These are phyloP conservation scores for Protobothrops flavoviridis DNA, from an alignment of 2,113 vertebrate genomes.

Conservation along the genomic window DNA sequence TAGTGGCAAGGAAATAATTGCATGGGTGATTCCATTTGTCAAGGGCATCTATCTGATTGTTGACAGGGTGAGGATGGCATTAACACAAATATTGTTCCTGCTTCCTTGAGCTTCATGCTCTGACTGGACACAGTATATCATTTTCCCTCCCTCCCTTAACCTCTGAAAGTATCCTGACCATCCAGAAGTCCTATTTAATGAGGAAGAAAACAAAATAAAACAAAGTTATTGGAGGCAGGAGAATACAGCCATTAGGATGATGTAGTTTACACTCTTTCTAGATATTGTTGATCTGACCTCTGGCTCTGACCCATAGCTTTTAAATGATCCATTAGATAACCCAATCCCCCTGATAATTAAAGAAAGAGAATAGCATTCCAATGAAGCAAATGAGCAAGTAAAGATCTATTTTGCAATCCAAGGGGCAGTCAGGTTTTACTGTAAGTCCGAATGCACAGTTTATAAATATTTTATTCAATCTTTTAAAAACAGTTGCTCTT, in stretches of 20 bases:
- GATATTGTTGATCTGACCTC: background rate
- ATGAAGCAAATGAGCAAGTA: constrained; percentile 29
- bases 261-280: constrained; percentile 3
- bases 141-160: background rate
- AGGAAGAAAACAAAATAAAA: background rate
- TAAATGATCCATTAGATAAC: constrained; percentile 37
- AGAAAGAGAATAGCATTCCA: constrained; percentile 15
- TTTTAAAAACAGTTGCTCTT: constrained; percentile 59
- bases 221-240: too few relatives aligned
- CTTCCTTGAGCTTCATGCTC: background rate
- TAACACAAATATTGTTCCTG: background rate
- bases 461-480: constrained; percentile 68
- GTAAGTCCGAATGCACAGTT: constrained; percentile 37
- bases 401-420: constrained; percentile 45
- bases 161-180: background rate
- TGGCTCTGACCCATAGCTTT: background rate
- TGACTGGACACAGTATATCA: background rate
- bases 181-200: background rate
- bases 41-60: background rate
- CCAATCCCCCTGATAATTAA: constrained; percentile 35
- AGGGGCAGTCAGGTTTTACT: constrained; percentile 59
- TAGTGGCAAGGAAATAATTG: background rate
- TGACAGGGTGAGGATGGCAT: background rate
- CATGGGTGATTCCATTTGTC: background rate
- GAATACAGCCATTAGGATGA: background rate